Evolutionary conservation across 2,113 vertebrate species (phyloP), one percentile per base, ranked within the genome.

Genomic region (Menidia beryllina): DNA sequence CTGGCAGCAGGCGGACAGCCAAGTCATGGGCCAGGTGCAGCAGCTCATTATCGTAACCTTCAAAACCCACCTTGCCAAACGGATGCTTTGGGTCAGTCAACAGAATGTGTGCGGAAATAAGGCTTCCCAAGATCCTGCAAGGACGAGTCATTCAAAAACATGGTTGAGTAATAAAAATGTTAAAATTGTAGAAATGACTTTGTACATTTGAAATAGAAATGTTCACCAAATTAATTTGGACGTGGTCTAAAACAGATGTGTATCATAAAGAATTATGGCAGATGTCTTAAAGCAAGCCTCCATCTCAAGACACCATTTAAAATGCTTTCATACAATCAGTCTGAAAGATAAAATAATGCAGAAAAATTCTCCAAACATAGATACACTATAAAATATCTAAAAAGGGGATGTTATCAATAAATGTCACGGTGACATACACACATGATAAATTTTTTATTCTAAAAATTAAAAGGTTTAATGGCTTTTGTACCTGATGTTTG

Each of bases 91-190:
- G 84, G 84, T 99, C 97, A 0, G 97, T 99, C 55, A 99, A 95
- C 21, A 99, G 95, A 77, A 98, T 97, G 79, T 99, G 98, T 70
- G 98, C 94, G 13, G 97, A 99, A 60, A 99, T 97, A 26, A 99
- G 92, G 86, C 97, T 96, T 57, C 98, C 98, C 79, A 98, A 86
- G 72, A 99, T 97, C 86, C 98, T 99, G 52, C 0, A 17, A 25
- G 60, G 30, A 82, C 77, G 39, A 62, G 50, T 20, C 7, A 53
- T 21, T n/a, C 51, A 47, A 49, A 27, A 30, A 48, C 19, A 20
- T 12, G 30, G 4, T 7, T 0, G 2, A 14, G 30, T 26, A 5
- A 17, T 43, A 5, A 17, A 17, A 43, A 17, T 43, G 41, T 19
- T 43, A 15, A 41, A 41, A 41, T 14, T 15, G 39, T 17, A 45